Evolutionary conservation across 2,797 vertebrate genomes (phyloP).

Genomic region (Chromis chromis): DNA sequence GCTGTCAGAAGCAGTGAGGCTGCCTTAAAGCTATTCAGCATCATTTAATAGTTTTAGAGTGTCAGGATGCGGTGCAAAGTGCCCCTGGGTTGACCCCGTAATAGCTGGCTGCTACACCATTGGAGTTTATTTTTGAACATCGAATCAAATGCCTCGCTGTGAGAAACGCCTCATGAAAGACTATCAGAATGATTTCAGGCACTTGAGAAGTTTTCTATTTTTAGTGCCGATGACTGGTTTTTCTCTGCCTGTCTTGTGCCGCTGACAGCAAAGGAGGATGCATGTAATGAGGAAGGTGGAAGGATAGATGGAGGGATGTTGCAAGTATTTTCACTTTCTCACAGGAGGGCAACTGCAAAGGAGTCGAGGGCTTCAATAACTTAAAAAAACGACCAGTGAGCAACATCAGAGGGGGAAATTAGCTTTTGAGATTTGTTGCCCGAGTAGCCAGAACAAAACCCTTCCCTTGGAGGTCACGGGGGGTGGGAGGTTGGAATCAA

Average conservation of each 20-base stretch:
- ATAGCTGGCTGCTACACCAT: conserved; percentile 49
- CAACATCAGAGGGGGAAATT: conserved; percentile 74
- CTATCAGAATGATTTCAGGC: conserved; percentile 71
- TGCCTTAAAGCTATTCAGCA: conserved; percentile 55
- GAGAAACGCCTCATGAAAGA: conserved; percentile 72
- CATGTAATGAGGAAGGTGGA: conserved; percentile 54
- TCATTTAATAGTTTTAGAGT: conserved; percentile 62
- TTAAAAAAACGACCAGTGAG: conserved; percentile 59
- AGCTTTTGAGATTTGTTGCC: conserved; percentile 79
- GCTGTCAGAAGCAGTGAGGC: conserved; percentile 39
- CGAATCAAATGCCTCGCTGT: conserved; percentile 58
- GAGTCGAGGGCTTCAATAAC: conserved; percentile 48
- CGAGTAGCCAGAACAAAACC: conserved; percentile 76
- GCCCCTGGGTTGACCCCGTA: conserved; percentile 63
- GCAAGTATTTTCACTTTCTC: conserved; percentile 59
- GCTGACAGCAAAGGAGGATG: conserved; percentile 70
- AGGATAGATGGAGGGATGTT: conserved; percentile 29
- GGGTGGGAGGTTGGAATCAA: conserved; percentile 61
- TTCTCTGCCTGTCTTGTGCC: conserved; percentile 50
- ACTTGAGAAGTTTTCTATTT: conserved; percentile 78
- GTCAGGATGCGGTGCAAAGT: conserved; percentile 49
- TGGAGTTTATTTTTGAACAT: conserved; percentile 74
- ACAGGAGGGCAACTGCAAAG: conserved; percentile 52
- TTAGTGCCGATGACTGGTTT: conserved; percentile 63
- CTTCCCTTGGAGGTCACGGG: conserved; percentile 64